Base-by-base conservation (phyloP, 2,888 invertebrate genomes). In the Heliconius erato region DNA sequence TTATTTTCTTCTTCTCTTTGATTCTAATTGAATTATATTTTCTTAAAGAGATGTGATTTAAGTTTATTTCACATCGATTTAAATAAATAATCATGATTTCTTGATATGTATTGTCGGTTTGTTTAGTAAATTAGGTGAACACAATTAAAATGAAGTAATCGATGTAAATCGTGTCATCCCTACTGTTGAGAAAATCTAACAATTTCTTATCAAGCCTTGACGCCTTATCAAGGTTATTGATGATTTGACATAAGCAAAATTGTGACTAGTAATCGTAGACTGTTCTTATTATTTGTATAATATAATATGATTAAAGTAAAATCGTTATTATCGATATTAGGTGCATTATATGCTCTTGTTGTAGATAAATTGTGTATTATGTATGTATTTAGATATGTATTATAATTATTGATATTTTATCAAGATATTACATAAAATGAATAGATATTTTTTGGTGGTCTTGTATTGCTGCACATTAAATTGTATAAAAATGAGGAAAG, bases 141-240 rank as follows among this genome's bases (percentile, higher is more conserved):
- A n/a, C 12, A n/a, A n/a, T 63, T 11, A n/a, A n/a, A 23, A 63
- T 63, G 3, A 12, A 16, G 0, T 19, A 19, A 2, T 59, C 6
- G 0, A 67, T 28, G 28, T 14, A 28, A 16, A 16, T 16, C 28
- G 9, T 19, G 23, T 35, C 19, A 35, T n/a, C n/a, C 16, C 26
- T 63, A 19, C 35, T n/a, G 14, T 63, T 76, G 1, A 63, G 14
- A 63, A 63, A 26, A 63, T 2, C 5, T 1, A n/a, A 40, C 4
- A n/a, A 63, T 40, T 76, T 63, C 16, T 76, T 63, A 76, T 76
- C 76, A 40, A n/a, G 76, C 76, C 76, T 35, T 63, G 63, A 76
- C 40, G 35, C 35, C n/a, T 35, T 76, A 76, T 63, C 76, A 63
- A 76, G 26, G 16, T 63, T 35, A 63, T 40, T 76, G 76, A 74